Percentiles rank a stretch among this genome's conserved stretches.
Conservation (phyloP, 2,113 vertebrate genomes). For the Tragelaphus buxtoni region DNA sequence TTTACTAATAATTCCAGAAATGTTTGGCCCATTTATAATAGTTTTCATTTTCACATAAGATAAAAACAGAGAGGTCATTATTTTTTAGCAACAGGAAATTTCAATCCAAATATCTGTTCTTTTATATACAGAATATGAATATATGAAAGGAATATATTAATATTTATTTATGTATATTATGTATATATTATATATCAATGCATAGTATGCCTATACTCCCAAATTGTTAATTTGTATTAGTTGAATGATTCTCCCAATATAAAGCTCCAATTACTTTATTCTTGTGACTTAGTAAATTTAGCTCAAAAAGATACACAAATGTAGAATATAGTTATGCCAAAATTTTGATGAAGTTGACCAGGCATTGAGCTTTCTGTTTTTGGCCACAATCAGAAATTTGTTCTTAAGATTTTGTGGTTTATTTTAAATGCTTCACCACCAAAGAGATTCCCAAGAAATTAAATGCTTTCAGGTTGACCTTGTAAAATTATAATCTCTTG, state of each 20-base stretch:
- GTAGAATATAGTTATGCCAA: neutral
- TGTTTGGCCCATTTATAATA: too few relatives aligned
- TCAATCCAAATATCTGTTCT: too few relatives aligned
- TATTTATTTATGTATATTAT: too few relatives aligned
- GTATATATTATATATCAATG: too few relatives aligned
- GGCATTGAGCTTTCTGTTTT: neutral
- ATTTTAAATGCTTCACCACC: neutral
- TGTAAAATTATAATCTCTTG: neutral
- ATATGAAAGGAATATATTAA: too few relatives aligned
- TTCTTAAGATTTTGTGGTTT: conserved; percentile 17
- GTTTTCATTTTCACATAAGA: too few relatives aligned
- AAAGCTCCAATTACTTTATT: neutral
- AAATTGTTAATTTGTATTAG: neutral
- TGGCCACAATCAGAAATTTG: neutral
- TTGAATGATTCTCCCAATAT: neutral
- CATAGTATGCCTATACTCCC: neutral
- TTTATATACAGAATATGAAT: too few relatives aligned
- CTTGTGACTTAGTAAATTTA: neutral
- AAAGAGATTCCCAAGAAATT: neutral
- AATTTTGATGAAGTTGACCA: neutral
- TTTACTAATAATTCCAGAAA: too few relatives aligned
- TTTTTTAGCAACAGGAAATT: too few relatives aligned
- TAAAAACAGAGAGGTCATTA: too few relatives aligned
- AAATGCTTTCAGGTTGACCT: neutral
- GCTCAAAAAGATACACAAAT: neutral